Evolutionary conservation across 2,113 vertebrate genomes (phyloP).

Genomic region (Dunckerocampus dactyliophorus): DNA sequence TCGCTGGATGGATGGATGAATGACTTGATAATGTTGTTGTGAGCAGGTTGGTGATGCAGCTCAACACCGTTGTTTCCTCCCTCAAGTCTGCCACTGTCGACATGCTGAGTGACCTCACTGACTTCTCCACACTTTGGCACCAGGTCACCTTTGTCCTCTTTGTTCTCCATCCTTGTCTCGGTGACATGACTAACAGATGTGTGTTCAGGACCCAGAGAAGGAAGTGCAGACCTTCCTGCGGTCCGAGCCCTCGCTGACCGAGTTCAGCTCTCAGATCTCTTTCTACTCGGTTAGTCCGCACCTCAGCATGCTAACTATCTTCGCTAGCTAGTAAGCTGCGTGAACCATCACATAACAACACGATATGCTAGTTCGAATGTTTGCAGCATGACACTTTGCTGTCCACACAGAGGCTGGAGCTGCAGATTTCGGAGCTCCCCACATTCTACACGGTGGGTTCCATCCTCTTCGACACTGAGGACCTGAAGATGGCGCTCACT

Average conservation of each 20-base stretch:
- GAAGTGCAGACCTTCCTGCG: conserved; percentile 74
- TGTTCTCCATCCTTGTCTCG: neutral
- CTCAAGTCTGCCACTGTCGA: conserved; percentile 62
- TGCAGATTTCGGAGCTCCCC: conserved; percentile 74
- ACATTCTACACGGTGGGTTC: conserved; percentile 55
- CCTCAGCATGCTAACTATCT: neutral
- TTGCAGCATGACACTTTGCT: conserved; percentile 5
- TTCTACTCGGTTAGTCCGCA: conserved; percentile 75
- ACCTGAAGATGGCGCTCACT: conserved; percentile 73
- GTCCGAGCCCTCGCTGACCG: conserved; percentile 68
- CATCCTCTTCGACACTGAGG: conserved; percentile 66
- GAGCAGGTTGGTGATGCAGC: conserved; percentile 72
- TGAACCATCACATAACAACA: no score
- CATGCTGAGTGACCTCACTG: conserved; percentile 66
- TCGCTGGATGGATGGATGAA: no score
- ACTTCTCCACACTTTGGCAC: conserved; percentile 78
- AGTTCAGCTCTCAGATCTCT: conserved; percentile 76
- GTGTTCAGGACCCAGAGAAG: conserved; percentile 76
- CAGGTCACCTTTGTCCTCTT: conserved; percentile 60
- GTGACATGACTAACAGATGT: conserved; percentile 11
- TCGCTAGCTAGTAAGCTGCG: no score
- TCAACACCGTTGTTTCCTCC: conserved; percentile 69
- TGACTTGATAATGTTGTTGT: neutral
- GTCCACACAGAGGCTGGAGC: conserved; percentile 71
- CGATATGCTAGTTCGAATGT: neutral